phyloP scores from a whole-genome alignment of 2,797 vertebrate species.

The Onychomys torridus region DNA sequence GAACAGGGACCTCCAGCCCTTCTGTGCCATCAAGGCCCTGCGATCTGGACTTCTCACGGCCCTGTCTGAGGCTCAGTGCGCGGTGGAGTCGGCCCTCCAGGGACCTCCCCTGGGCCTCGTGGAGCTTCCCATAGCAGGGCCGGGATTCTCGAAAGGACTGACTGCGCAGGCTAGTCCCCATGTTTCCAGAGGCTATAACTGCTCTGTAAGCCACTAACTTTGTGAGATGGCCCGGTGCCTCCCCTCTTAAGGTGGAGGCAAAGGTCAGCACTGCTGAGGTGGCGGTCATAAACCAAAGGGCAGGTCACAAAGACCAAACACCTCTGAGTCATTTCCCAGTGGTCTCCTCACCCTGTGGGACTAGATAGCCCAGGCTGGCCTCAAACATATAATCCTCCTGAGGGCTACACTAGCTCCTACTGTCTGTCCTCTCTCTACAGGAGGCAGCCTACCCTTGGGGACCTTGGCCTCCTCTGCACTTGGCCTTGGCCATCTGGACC shows the following conservation, averaged over 20 bases:
- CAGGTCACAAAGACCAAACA: not conserved
- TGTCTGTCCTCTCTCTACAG: not conserved
- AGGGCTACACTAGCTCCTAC: not conserved
- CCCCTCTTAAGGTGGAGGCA: constrained; percentile 21
- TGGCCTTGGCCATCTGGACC: not conserved
- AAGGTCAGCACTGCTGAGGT: constrained; percentile 73
- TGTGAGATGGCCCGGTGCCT: constrained; percentile 19
- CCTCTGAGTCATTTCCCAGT: constrained; percentile 61
- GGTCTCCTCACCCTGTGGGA: not conserved
- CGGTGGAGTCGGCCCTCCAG: not conserved
- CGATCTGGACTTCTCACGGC: not conserved
- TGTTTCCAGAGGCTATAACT: not conserved
- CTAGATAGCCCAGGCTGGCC: not conserved
- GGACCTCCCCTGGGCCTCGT: constrained; percentile 48
- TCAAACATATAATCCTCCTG: not conserved
- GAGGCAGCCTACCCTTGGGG: not conserved
- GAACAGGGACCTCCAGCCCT: not conserved
- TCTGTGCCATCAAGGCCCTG: not conserved
- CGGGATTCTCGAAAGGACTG: constrained; percentile 66
- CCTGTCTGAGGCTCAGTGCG: constrained; percentile 64
- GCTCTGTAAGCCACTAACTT: not conserved
- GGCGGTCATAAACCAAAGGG: constrained; percentile 78
- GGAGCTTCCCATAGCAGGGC: constrained; percentile 69
- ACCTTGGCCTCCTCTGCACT: not conserved
- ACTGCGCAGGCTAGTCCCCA: constrained; percentile 58